These are phyloP conservation scores for Pogona vitticeps DNA, from an alignment of 2,113 vertebrate genomes.

Conservation along the genomic window DNA sequence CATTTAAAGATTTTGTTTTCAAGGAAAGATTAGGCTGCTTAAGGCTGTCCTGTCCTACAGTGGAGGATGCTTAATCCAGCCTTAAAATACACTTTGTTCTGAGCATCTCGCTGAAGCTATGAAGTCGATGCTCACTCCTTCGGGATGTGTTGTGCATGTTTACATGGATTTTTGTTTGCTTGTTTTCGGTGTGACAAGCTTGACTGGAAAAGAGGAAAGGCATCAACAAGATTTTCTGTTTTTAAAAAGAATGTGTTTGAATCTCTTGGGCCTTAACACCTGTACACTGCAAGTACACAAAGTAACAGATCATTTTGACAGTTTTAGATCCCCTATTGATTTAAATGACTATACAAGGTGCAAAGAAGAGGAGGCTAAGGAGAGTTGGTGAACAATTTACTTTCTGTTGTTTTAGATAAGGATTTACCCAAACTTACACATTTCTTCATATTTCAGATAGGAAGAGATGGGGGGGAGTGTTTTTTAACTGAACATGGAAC, in stretches of 20 bases:
- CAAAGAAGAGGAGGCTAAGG: too few species aligned
- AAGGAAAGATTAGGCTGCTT: not conserved
- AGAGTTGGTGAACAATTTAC: too few species aligned
- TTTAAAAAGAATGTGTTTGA: not conserved
- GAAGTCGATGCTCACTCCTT: not conserved
- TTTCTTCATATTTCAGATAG: too few species aligned
- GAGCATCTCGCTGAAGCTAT: not conserved
- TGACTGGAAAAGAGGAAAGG: not conserved
- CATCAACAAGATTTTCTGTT: not conserved
- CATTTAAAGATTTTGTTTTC: conserved; percentile 2
- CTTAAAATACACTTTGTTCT: not conserved
- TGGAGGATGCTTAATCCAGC: not conserved
- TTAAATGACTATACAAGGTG: not conserved
- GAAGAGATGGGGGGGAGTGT: too few species aligned
- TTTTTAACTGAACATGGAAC: too few species aligned
- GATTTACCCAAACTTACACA: too few species aligned
- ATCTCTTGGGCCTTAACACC: not conserved
- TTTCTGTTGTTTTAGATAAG: too few species aligned
- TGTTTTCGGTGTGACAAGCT: not conserved
- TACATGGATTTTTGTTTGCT: not conserved
- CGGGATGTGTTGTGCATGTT: not conserved
- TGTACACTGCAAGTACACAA: too few species aligned
- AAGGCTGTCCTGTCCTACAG: conserved; percentile 10
- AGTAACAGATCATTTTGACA: not conserved
- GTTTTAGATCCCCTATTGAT: not conserved